Conservation (phyloP, 2,888 invertebrate genomes). For the Dryobota labecula region DNA sequence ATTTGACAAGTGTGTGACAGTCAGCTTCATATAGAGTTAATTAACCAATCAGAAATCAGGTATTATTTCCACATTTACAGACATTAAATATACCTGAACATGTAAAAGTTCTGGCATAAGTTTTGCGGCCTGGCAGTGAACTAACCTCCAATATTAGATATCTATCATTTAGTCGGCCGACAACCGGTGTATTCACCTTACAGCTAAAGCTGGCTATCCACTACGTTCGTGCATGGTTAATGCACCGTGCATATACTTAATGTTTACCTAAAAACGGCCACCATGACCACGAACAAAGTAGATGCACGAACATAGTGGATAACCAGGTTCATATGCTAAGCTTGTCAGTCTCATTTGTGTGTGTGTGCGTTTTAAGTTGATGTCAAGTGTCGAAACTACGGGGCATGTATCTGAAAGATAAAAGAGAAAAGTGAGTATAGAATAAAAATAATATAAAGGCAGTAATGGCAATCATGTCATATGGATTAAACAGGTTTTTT, state of each 20-base stretch:
- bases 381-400: conserved; percentile 86
- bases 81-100: neutral
- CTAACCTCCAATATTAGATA: neutral
- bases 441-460: no score
- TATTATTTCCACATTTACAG: neutral
- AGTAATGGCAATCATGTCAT: no score
- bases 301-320: conserved; percentile 26
- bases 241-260: neutral
- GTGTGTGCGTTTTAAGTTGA: conserved; percentile 22
- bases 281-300: conserved; percentile 26
- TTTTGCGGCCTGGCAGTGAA: neutral
- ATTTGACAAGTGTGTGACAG: neutral
- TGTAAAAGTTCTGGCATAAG: conserved; percentile 7
- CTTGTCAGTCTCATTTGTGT: conserved; percentile 44
- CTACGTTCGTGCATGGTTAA: conserved; percentile 12
- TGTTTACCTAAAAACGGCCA: conserved; percentile 21
- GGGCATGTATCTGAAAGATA: conserved; percentile 82
- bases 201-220: conserved; percentile 4
- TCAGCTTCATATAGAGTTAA: neutral
- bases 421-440: neutral
- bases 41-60: neutral
- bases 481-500: no score
- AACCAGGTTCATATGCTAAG: conserved; percentile 32
- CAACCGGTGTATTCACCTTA: conserved; percentile 6
- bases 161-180: neutral